Evolutionary conservation across 2,888 invertebrate species (phyloP).

Genomic region (Drosophila tanythrix): DNA sequence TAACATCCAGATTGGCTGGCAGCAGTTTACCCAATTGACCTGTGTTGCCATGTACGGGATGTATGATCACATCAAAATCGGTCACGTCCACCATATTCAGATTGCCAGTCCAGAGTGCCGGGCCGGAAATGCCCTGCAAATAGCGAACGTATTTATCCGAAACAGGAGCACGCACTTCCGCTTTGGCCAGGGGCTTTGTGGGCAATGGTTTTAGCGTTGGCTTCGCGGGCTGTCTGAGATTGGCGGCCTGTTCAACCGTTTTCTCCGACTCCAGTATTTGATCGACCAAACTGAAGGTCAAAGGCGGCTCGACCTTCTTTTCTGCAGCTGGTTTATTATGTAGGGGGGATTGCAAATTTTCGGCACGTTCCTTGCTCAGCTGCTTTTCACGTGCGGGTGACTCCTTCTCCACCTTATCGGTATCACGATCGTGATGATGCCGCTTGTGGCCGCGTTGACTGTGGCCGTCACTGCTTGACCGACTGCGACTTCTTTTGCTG

Average conservation of each 20-base stretch:
- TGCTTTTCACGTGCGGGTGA: constrained; percentile 31
- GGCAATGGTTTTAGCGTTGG: constrained; percentile 29
- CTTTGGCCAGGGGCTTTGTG: constrained; percentile 7
- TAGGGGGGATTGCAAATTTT: constrained; percentile 29
- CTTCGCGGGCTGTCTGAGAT: constrained; percentile 65
- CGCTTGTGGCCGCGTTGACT: constrained; percentile 72
- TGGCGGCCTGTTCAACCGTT: constrained; percentile 84
- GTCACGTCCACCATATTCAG: constrained; percentile 96
- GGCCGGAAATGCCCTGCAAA: constrained; percentile 45
- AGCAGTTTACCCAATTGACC: constrained; percentile 84
- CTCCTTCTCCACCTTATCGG: constrained; percentile 54
- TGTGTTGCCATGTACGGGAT: constrained; percentile 86
- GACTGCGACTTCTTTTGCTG: constrained; percentile 80
- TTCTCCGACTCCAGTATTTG: constrained; percentile 84
- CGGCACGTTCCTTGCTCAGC: constrained; percentile 30
- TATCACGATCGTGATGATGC: constrained; percentile 55
- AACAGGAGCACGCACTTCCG: constrained; percentile 7
- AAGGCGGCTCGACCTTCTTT: constrained; percentile 50
- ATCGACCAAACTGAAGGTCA: constrained; percentile 81
- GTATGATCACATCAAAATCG: constrained; percentile 92
- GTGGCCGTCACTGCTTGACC: constrained; percentile 81
- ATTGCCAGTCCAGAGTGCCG: constrained; percentile 88
- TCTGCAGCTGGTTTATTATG: constrained; percentile 47
- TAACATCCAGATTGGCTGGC: constrained; percentile 92
- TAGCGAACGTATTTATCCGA: constrained; percentile 72